These are phyloP conservation scores for Anorthoa munda DNA, from an alignment of 2,888 invertebrate species.

Conservation along the genomic window DNA sequence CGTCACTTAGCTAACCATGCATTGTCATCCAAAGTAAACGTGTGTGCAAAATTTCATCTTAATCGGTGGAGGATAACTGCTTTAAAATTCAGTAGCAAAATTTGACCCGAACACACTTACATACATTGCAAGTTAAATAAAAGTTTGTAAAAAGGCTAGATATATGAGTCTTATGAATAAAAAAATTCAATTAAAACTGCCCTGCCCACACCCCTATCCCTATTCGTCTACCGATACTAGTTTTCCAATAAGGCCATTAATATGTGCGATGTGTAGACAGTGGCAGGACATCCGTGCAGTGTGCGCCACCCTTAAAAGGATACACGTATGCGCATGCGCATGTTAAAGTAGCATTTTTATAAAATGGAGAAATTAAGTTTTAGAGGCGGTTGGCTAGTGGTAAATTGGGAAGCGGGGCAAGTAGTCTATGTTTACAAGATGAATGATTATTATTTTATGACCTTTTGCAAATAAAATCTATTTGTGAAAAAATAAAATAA, in stretches of 20 bases:
- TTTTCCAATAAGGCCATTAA: slow-evolving; percentile 70
- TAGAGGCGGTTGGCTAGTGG: not conserved
- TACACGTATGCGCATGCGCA: slow-evolving; percentile 58
- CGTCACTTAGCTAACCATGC: too few species aligned
- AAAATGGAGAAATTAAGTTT: slow-evolving; percentile 52
- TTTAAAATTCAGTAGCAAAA: too few species aligned
- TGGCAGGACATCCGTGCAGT: slow-evolving; percentile 67
- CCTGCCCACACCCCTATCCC: slow-evolving; percentile 41
- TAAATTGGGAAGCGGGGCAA: not conserved
- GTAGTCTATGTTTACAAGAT: too few species aligned
- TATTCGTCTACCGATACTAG: slow-evolving; percentile 54
- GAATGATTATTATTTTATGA: too few species aligned
- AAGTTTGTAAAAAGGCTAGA: too few species aligned
- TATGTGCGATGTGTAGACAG: slow-evolving; percentile 65
- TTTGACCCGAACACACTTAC: too few species aligned
- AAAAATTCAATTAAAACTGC: not conserved
- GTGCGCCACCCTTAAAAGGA: slow-evolving; percentile 66
- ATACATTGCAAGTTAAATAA: too few species aligned
- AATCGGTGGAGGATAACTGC: too few species aligned
- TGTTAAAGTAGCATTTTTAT: slow-evolving; percentile 62
- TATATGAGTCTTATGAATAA: not conserved
- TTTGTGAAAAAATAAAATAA: too few species aligned
- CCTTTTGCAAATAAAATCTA: too few species aligned
- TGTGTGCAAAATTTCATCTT: too few species aligned
- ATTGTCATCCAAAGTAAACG: too few species aligned